Base-by-base conservation (phyloP, 2,888 invertebrate genomes). In the Taenaris catops region DNA sequence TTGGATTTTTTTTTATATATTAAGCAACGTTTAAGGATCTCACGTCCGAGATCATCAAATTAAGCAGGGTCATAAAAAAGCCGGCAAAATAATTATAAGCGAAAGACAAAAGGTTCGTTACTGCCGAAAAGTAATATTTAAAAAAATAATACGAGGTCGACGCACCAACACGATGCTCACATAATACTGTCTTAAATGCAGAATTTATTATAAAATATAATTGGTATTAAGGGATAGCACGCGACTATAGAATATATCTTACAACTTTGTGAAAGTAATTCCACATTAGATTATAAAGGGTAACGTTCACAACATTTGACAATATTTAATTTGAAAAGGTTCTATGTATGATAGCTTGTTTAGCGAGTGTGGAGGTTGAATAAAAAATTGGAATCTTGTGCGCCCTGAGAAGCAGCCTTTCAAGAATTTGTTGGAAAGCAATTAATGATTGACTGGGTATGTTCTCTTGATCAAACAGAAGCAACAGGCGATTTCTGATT, bases 341-440 rank as follows among this genome's bases (percentile, higher is more conserved):
- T 46, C 63, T 53, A 57, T 37, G 43, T 41, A 48, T 63, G 63
- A 68, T 64, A 67, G 66, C 72, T 73, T 70, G 73, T 70, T 72
- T 63, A 69, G 70, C 69, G 49, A 63, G 74, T 67, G 68, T 67
- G 67, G 67, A 55, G 53, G 58, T 50, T 48, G 45, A n/a, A 34
- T 54, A 76, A 80, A 78, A 79, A 72, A 52, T n/a, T 55, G 51
- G 69, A 69, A 69, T 71, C 63, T 51, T 57, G 66, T 64, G 60
- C 55, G 63, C 61, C 67, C 72, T 65, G 54, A 53, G 54, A 51
- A 60, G 62, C 56, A 63, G 72, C 64, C 75, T 76, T 78, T 79
- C 65, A 74, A 73, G 75, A 75, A 76, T 78, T 71, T 75, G 68
- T 70, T 75, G 81, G 75, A 76, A 79, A 71, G 70, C 76, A 79